phyloP scores from a whole-genome alignment of 2,797 vertebrate genomes.

The Notolabrus celidotus region DNA sequence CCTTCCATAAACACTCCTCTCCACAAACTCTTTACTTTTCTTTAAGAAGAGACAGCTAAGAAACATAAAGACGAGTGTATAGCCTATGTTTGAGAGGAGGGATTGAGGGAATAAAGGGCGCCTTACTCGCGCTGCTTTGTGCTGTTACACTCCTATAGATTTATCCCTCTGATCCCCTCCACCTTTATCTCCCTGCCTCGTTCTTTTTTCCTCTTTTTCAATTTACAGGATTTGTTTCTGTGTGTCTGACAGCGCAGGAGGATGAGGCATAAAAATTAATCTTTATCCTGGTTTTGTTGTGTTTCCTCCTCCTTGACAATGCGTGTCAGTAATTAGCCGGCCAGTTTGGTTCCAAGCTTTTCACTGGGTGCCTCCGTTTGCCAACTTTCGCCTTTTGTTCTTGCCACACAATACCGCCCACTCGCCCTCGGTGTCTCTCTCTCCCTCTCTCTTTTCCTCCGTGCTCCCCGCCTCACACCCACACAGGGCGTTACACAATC shows the following conservation, averaged over 20 bases:
- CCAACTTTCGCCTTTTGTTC: slow-evolving; percentile 85
- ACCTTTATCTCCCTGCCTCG: slow-evolving; percentile 63
- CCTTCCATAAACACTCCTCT: slow-evolving; percentile 40
- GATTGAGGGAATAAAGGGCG: slow-evolving; percentile 68
- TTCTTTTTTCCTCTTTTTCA: slow-evolving; percentile 73
- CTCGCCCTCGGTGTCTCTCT: slow-evolving; percentile 76
- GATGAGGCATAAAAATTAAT: slow-evolving; percentile 83
- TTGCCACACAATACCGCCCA: slow-evolving; percentile 81
- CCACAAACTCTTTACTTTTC: slow-evolving; percentile 55
- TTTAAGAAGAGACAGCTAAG: slow-evolving; percentile 32
- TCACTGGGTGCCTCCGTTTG: slow-evolving; percentile 77
- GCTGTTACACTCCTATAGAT: slow-evolving; percentile 64
- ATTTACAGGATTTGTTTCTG: slow-evolving; percentile 83
- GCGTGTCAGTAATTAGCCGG: slow-evolving; percentile 85
- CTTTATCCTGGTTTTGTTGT: slow-evolving; percentile 84
- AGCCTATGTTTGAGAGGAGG: slow-evolving; percentile 52
- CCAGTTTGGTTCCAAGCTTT: slow-evolving; percentile 84
- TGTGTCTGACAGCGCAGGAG: slow-evolving; percentile 75
- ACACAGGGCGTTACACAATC: slow-evolving; percentile 85
- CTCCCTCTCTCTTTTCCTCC: slow-evolving; percentile 66
- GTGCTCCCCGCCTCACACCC: slow-evolving; percentile 78
- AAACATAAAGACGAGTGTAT: slow-evolving; percentile 48
- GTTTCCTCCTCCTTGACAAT: slow-evolving; percentile 81
- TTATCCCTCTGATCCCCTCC: slow-evolving; percentile 75
- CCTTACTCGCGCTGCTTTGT: slow-evolving; percentile 63